Evolutionary conservation across 1,140 invertebrate genomes (phyloP).

Genomic region (Parapsyche elsis): DNA sequence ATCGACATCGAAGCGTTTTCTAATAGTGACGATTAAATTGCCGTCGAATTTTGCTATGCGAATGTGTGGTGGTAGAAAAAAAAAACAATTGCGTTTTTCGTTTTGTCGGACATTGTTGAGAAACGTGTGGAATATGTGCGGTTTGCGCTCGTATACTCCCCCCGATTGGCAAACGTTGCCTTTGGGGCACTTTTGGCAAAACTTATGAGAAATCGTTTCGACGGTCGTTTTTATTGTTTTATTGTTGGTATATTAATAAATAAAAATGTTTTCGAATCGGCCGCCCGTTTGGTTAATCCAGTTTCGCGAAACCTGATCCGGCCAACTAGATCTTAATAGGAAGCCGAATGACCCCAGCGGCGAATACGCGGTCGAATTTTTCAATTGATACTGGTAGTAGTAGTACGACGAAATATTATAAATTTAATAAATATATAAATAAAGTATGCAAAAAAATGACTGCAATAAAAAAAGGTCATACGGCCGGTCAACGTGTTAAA

Average conservation of each 20-base stretch:
- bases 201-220: conserved; percentile 37
- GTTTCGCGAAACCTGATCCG: conserved; percentile 42
- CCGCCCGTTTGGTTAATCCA: conserved; percentile 33
- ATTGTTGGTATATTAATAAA: conserved; percentile 46
- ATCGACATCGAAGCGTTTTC: not conserved
- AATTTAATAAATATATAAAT: not conserved
- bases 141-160: not conserved
- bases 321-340: conserved; percentile 19
- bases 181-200: conserved; percentile 42
- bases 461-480: conserved; percentile 11
- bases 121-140: conserved; percentile 9
- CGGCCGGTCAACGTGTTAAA: conserved; percentile 10
- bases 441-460: not conserved
- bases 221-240: conserved; percentile 41
- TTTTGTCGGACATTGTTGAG: too few relatives aligned
- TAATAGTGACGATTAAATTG: not conserved
- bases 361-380: too few relatives aligned
- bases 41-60: not conserved
- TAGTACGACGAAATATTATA: too few relatives aligned
- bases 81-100: too few relatives aligned
- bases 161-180: conserved; percentile 39
- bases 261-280: conserved; percentile 41
- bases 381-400: too few relatives aligned
- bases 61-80: not conserved
- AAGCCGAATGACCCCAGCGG: conserved; percentile 12